phyloP scores from a whole-genome alignment of 2,113 vertebrate species.

The chimpanzee (Pan troglodytes) region DNA sequence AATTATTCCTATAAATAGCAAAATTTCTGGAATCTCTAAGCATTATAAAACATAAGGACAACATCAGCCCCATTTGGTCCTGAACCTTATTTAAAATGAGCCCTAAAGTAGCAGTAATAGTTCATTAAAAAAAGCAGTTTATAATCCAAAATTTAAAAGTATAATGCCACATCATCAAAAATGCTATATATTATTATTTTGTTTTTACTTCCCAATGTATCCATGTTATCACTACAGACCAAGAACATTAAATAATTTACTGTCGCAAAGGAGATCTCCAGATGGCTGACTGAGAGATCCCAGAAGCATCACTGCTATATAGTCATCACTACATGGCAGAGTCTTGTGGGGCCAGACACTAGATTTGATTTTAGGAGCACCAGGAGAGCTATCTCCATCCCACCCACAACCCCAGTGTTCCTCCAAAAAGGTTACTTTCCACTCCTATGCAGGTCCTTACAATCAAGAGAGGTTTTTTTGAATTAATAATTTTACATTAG shows the following conservation, averaged over 20 bases:
- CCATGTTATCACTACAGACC: neutral
- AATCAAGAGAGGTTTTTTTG: neutral
- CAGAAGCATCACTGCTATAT: neutral
- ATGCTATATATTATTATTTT: neutral
- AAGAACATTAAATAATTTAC: neutral
- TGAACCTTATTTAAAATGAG: neutral
- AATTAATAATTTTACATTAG: neutral
- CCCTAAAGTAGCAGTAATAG: neutral
- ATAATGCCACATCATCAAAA: neutral
- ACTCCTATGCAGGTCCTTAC: neutral
- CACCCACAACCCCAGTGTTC: neutral
- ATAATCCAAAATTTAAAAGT: neutral
- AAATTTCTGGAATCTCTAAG: neutral
- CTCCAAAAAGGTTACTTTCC: neutral
- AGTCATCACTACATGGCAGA: neutral
- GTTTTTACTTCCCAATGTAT: neutral
- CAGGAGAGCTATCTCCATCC: neutral
- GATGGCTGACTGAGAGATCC: neutral
- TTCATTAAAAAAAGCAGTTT: neutral
- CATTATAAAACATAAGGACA: slow-evolving; percentile 2
- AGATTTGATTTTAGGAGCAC: neutral
- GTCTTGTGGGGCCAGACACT: neutral
- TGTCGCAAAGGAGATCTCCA: neutral
- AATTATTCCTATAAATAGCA: neutral
- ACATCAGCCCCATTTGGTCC: neutral